Conservation (phyloP, 2,797 vertebrate genomes). For the Carapus acus region DNA sequence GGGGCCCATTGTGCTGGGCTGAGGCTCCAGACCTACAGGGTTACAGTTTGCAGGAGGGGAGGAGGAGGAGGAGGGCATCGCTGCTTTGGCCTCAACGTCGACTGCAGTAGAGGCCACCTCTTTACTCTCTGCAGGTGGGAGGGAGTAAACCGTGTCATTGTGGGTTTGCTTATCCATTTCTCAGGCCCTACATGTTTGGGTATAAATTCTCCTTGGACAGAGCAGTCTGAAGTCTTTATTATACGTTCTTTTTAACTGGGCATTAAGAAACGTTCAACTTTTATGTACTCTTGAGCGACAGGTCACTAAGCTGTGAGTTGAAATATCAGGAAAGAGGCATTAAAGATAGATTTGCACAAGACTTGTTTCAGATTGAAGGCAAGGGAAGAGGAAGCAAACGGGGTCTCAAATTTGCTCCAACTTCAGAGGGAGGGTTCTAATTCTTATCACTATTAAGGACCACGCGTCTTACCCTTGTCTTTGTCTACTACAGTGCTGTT, state of each 20-base stretch:
- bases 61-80: slow-evolving; percentile 57
- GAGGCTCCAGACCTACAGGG: slow-evolving; percentile 61
- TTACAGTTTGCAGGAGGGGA: slow-evolving; percentile 55
- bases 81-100: slow-evolving; percentile 62
- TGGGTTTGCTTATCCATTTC: background rate
- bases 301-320: too few species aligned
- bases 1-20: slow-evolving; percentile 33
- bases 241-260: too few species aligned
- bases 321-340: too few species aligned
- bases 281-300: too few species aligned
- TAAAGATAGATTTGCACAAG: too few species aligned
- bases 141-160: background rate
- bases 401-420: too few species aligned
- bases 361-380: too few species aligned
- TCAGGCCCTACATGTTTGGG: background rate
- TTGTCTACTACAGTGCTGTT: slow-evolving; percentile 60
- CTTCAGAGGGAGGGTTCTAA: too few species aligned
- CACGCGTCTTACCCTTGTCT: slow-evolving; percentile 62
- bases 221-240: too few species aligned
- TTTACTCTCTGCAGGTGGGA: slow-evolving; percentile 54
- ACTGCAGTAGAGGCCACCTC: slow-evolving; percentile 44
- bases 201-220: background rate
- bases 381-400: too few species aligned
- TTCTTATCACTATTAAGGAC: too few species aligned
- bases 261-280: too few species aligned